These are phyloP conservation scores for Pseudoips prasinana DNA, from an alignment of 2,888 invertebrate species.

Conservation along the genomic window DNA sequence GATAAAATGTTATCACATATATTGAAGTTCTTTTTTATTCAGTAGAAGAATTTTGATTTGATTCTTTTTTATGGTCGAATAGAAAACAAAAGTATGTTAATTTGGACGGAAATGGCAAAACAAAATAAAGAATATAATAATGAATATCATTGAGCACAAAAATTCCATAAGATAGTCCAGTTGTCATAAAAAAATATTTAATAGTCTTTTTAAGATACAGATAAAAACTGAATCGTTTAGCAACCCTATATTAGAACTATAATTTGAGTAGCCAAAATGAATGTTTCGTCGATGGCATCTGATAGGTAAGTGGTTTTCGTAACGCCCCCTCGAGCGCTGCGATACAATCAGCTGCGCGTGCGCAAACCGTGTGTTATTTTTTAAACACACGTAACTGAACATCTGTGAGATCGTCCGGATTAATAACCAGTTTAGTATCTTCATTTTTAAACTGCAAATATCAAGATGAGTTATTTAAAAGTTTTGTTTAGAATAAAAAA, in stretches of 20 bases:
- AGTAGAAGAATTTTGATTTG: no score
- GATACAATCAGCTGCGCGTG: slow-evolving; percentile 68
- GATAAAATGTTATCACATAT: no score
- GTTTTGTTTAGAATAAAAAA: neutral
- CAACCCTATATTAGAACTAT: slow-evolving; percentile 27
- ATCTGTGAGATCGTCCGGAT: slow-evolving; percentile 55
- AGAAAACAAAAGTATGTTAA: no score
- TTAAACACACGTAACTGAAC: slow-evolving; percentile 56
- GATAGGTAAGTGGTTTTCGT: slow-evolving; percentile 79
- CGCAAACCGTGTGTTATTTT: slow-evolving; percentile 53
- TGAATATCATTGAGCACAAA: no score
- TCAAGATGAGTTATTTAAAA: slow-evolving; percentile 30
- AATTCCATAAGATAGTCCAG: no score
- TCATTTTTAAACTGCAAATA: slow-evolving; percentile 49
- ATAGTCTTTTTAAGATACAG: no score
- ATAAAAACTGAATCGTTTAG: no score
- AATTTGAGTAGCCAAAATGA: slow-evolving; percentile 72
- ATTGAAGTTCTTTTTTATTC: no score
- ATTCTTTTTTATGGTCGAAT: no score
- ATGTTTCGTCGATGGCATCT: slow-evolving; percentile 64
- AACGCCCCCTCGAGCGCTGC: slow-evolving; percentile 68
- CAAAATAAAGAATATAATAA: no score
- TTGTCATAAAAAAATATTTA: no score
- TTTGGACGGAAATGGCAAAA: no score
- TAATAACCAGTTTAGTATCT: slow-evolving; percentile 50